Conservation (phyloP, 2,797 vertebrate species). For the Hemitrygon akajei region DNA sequence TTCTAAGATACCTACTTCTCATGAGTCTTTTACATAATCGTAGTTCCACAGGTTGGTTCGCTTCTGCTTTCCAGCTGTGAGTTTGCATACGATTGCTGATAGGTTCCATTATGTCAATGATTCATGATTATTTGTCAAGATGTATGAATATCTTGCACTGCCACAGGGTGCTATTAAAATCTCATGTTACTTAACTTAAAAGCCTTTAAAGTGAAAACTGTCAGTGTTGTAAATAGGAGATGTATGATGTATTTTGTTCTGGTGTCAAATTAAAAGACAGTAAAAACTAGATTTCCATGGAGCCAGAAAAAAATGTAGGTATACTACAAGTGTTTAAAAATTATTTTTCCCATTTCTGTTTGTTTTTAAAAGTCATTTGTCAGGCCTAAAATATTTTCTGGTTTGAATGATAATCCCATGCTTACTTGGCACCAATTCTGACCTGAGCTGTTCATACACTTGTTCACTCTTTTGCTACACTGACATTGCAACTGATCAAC, state of each 20-base stretch:
- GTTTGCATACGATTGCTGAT: neutral
- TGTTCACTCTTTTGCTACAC: no score
- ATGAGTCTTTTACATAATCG: neutral
- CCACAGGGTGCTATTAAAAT: neutral
- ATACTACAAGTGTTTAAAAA: neutral
- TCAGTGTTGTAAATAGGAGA: neutral
- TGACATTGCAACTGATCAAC: neutral
- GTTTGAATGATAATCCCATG: neutral
- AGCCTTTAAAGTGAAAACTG: neutral
- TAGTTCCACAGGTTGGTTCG: neutral
- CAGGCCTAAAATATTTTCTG: neutral
- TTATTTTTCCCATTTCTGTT: neutral
- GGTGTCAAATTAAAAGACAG: neutral
- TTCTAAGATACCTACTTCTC: neutral
- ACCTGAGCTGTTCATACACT: neutral
- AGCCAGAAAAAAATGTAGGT: neutral
- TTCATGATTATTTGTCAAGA: neutral
- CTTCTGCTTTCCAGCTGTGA: neutral
- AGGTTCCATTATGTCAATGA: neutral
- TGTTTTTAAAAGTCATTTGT: neutral
- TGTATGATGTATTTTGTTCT: neutral
- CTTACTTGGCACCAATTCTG: neutral
- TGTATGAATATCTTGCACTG: neutral
- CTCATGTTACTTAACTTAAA: neutral
- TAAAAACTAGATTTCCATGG: neutral